A percentile compares a stretch with the other conserved stretches of the same genome.
phyloP scores from a whole-genome alignment of 23 tunicate species.

The Aplidium turbinatum region DNA sequence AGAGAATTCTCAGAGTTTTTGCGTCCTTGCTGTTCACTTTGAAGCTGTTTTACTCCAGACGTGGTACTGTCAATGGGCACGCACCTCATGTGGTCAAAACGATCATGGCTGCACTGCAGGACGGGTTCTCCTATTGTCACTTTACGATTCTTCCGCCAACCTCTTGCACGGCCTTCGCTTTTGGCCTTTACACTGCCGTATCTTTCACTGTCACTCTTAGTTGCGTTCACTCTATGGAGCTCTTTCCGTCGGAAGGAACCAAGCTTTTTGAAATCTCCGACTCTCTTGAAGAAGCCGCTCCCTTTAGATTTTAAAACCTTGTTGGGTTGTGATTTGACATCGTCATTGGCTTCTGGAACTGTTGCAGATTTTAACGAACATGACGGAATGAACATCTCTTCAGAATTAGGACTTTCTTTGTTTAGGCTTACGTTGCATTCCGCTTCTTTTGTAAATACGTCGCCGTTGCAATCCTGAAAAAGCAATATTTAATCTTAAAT shows the following conservation, averaged over 20 bases:
- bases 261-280: constrained; percentile 48
- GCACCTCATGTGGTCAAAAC: constrained; percentile 55
- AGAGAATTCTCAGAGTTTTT: constrained; percentile 60
- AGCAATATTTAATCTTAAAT: too few relatives aligned
- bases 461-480: neutral
- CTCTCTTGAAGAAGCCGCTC: constrained; percentile 52
- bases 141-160: constrained; percentile 15
- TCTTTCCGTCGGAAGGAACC: constrained; percentile 57
- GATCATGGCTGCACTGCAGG: constrained; percentile 55
- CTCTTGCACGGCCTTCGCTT: neutral
- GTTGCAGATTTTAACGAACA: too few relatives aligned
- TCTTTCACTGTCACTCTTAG: constrained; percentile 15
- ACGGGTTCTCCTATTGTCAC: constrained; percentile 56
- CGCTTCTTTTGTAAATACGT: neutral
- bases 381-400: too few relatives aligned
- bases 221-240: constrained; percentile 26
- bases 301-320: too few relatives aligned
- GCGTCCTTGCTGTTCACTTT: constrained; percentile 29
- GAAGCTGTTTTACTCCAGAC: neutral
- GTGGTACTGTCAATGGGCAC: constrained; percentile 48
- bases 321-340: neutral
- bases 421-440: too few relatives aligned
- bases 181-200: neutral
- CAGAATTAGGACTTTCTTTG: too few relatives aligned
- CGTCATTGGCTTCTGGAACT: neutral